These are phyloP conservation scores for Prionace glauca DNA, from an alignment of 2,797 vertebrate species.

Conservation along the genomic window DNA sequence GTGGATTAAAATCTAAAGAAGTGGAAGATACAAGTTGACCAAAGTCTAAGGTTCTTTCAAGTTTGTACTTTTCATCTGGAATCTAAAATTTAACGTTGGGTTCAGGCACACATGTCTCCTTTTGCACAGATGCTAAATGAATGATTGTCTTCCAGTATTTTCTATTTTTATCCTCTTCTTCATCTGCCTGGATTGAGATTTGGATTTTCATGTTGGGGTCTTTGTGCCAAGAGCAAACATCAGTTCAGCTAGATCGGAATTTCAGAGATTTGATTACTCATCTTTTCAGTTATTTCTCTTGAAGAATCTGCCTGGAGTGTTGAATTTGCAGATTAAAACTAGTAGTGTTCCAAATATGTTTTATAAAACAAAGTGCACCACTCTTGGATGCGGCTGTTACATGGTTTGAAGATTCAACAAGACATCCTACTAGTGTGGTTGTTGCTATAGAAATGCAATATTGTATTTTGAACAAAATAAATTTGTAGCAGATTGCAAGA, in stretches of 20 bases:
- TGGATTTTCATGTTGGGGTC: not conserved
- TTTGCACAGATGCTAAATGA: not conserved
- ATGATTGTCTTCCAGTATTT: not conserved
- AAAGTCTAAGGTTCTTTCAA: not conserved
- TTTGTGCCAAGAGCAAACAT: not conserved
- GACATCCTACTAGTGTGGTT: not conserved
- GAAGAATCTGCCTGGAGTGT: not conserved
- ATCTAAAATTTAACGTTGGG: not conserved
- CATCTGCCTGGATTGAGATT: not conserved
- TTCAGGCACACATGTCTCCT: not conserved
- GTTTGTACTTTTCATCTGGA: not conserved
- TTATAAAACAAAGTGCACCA: not conserved
- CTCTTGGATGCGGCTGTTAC: not conserved
- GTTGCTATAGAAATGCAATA: not conserved
- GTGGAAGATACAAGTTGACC: too few relatives aligned
- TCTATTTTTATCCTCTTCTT: not conserved
- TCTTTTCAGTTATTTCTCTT: not conserved
- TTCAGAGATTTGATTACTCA: not conserved
- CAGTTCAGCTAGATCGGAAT: not conserved
- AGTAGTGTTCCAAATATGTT: not conserved
- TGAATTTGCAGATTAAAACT: not conserved
- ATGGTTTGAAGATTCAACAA: not conserved
- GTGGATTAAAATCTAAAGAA: not conserved
- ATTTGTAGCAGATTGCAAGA: not conserved
- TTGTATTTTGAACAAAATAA: not conserved